Conservation (phyloP, 1,140 invertebrate species). For the Tetramorium parvispinum region DNA sequence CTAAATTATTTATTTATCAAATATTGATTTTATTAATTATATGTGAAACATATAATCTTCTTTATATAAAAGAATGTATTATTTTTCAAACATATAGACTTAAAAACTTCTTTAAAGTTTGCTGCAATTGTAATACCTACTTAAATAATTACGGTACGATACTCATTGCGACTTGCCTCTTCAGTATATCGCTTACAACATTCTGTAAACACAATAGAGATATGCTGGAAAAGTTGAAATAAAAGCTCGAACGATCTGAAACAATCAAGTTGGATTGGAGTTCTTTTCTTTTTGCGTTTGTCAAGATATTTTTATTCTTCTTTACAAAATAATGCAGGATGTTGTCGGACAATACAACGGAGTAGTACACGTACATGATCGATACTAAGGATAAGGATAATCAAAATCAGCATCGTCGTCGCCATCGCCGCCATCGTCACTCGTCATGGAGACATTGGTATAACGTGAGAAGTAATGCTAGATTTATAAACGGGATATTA, state of each 20-base stretch:
- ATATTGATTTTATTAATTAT: too few species aligned
- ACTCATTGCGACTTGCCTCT: background rate
- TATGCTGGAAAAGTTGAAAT: background rate
- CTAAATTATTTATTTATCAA: too few species aligned
- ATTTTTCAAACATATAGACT: too few species aligned
- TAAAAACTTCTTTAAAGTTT: too few species aligned
- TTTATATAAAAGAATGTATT: too few species aligned
- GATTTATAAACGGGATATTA: conserved; percentile 5
- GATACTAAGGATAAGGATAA: conserved; percentile 63
- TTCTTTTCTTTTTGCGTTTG: conserved; percentile 62
- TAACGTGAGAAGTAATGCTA: conserved; percentile 20
- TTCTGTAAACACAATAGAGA: conserved; percentile 2
- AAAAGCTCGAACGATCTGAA: background rate
- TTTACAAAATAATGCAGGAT: conserved; percentile 82
- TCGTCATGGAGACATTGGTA: conserved; percentile 10
- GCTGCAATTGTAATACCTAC: too few species aligned
- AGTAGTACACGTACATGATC: conserved; percentile 68
- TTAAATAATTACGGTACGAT: too few species aligned
- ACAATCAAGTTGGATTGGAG: background rate
- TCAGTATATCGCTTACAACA: conserved; percentile 40
- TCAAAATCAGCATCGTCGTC: conserved; percentile 58
- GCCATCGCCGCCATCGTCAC: conserved; percentile 40
- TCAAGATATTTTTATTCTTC: conserved; percentile 80
- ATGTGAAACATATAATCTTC: too few species aligned
- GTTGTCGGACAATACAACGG: conserved; percentile 78